Evolutionary conservation across 2,888 invertebrate species (phyloP).

Genomic region (Apantesis nais): DNA sequence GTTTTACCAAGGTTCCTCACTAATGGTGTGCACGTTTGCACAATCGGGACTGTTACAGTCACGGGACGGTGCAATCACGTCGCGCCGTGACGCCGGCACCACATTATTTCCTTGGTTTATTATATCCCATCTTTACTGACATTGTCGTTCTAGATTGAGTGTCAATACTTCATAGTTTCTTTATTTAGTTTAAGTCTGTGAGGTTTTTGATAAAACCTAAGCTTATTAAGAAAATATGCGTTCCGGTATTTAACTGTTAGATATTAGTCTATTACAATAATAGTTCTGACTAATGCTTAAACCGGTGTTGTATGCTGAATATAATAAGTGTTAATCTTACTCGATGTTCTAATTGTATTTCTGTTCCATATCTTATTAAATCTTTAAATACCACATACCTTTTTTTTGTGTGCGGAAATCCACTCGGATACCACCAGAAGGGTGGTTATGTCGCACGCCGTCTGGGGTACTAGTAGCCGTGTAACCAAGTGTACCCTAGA

Average conservation of each 20-base stretch:
- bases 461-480: too few relatives aligned
- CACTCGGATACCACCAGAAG: too few relatives aligned
- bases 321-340: too few relatives aligned
- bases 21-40: slow-evolving; percentile 48
- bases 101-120: slow-evolving; percentile 50
- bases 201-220: background rate
- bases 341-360: too few relatives aligned
- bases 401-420: too few relatives aligned
- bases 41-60: slow-evolving; percentile 48
- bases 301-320: background rate
- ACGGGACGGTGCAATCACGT: slow-evolving; percentile 39
- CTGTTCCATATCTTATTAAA: too few relatives aligned
- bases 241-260: too few relatives aligned
- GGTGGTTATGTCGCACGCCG: too few relatives aligned
- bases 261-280: background rate
- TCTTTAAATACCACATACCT: too few relatives aligned
- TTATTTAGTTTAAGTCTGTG: slow-evolving; percentile 24
- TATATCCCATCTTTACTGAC: slow-evolving; percentile 36
- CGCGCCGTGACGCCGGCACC: slow-evolving; percentile 36
- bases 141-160: slow-evolving; percentile 22
- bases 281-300: background rate
- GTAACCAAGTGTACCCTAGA: too few relatives aligned
- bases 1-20: slow-evolving; percentile 22
- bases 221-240: background rate
- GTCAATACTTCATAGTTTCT: slow-evolving; percentile 26